A percentile compares a stretch with the other conserved stretches of the same genome.
phyloP scores from a whole-genome alignment of 1,140 invertebrate species.

The Listronotus oregonensis region DNA sequence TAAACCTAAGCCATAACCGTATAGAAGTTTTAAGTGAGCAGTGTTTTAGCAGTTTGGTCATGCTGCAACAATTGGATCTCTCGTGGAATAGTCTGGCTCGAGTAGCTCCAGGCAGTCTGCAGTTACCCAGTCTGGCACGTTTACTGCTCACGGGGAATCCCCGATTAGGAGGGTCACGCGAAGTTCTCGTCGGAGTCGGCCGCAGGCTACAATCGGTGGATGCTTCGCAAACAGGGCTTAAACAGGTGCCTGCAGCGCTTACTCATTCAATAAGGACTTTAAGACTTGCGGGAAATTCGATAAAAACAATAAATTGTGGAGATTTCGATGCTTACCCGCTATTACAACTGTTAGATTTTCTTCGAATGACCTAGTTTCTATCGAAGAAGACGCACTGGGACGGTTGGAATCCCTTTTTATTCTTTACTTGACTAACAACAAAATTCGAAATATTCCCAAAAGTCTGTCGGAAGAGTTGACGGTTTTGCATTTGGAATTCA shows the following conservation, averaged over 20 bases:
- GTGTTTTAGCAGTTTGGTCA: constrained; percentile 67
- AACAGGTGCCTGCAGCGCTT: constrained; percentile 78
- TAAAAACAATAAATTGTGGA: constrained; percentile 71
- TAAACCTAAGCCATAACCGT: constrained; percentile 74
- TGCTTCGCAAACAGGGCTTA: constrained; percentile 78
- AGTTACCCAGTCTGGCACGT: constrained; percentile 76
- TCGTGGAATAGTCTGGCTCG: constrained; percentile 75
- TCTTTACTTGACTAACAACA: constrained; percentile 80
- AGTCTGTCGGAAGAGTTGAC: constrained; percentile 68
- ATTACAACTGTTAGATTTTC: constrained; percentile 79
- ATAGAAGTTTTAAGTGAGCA: constrained; percentile 62
- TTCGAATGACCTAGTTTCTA: constrained; percentile 72
- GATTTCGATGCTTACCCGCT: constrained; percentile 89
- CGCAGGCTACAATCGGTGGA: constrained; percentile 78
- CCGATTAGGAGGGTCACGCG: constrained; percentile 63
- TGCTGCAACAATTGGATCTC: constrained; percentile 78
- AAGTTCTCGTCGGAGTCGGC: constrained; percentile 67
- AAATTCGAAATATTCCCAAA: constrained; percentile 67
- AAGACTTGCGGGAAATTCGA: constrained; percentile 73
- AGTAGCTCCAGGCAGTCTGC: constrained; percentile 73
- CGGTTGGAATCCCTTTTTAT: constrained; percentile 78
- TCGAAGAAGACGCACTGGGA: constrained; percentile 87
- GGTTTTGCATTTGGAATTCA: constrained; percentile 67
- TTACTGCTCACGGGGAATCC: constrained; percentile 77
- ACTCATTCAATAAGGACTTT: constrained; percentile 83